phyloP scores from a whole-genome alignment of 2,888 invertebrate genomes.

The Drosophila imparisetae region DNA sequence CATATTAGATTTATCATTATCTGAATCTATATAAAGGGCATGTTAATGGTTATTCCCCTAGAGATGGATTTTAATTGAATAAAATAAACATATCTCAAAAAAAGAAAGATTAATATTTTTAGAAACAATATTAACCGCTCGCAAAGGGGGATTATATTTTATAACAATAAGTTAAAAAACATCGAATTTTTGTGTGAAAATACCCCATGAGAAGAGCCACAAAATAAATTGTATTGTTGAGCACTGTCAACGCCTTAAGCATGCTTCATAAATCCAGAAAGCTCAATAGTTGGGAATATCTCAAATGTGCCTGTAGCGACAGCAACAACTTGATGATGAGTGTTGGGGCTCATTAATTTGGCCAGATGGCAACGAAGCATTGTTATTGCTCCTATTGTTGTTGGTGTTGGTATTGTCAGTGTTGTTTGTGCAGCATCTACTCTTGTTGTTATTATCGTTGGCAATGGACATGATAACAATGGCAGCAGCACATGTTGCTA shows the following conservation, averaged over 20 bases:
- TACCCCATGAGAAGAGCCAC: neutral
- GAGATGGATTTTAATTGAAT: neutral
- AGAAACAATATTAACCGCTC: neutral
- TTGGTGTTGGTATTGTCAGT: conserved; percentile 30
- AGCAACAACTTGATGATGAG: conserved; percentile 9
- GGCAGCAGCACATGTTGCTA: conserved; percentile 42
- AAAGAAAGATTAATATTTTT: neutral
- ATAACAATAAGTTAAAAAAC: neutral
- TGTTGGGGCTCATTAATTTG: conserved; percentile 24
- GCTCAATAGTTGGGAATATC: conserved; percentile 1
- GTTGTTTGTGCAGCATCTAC: conserved; percentile 22
- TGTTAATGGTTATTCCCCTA: neutral
- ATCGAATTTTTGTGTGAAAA: neutral
- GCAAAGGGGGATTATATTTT: neutral
- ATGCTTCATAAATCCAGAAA: conserved; percentile 24
- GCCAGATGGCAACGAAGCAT: conserved; percentile 22
- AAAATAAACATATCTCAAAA: neutral
- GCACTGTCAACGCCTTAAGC: neutral
- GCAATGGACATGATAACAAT: conserved; percentile 63
- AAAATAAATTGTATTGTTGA: neutral
- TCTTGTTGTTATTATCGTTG: conserved; percentile 48
- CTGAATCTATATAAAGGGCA: neutral
- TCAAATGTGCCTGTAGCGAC: neutral
- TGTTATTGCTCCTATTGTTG: conserved; percentile 26
- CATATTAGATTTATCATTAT: neutral